Conservation (phyloP, 2,888 invertebrate species). For the Cephus nigrinus region DNA sequence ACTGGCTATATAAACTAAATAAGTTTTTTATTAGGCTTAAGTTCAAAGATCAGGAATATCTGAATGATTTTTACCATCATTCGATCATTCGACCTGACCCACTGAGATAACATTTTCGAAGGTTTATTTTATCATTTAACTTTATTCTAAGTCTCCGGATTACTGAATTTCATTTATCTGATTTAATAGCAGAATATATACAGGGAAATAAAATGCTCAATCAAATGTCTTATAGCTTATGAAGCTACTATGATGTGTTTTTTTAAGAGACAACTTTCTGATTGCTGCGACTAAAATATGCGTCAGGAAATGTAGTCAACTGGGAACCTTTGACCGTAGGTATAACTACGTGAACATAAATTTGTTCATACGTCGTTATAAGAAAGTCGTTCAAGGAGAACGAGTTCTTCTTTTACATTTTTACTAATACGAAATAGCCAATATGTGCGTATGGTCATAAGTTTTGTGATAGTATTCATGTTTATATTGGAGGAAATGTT, state of each 20-base stretch:
- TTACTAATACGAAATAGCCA: neutral
- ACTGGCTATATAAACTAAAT: neutral
- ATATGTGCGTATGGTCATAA: neutral
- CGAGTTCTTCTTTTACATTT: conserved; percentile 16
- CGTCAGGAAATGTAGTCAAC: conserved; percentile 27
- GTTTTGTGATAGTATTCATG: neutral
- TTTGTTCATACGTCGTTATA: conserved; percentile 18
- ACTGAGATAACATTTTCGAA: neutral
- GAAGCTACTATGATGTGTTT: neutral
- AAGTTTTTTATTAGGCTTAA: neutral
- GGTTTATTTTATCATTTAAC: neutral
- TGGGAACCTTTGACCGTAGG: conserved; percentile 35
- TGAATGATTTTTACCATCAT: neutral
- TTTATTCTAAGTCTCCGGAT: neutral
- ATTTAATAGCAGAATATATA: neutral
- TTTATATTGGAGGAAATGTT: too few species aligned
- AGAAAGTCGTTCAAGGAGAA: conserved; percentile 25
- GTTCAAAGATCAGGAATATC: neutral
- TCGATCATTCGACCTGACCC: neutral
- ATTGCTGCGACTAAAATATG: conserved; percentile 31
- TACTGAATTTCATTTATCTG: neutral
- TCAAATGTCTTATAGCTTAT: conserved; percentile 7
- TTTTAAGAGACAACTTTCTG: neutral
- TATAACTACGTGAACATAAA: neutral
- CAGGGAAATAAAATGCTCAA: neutral